phyloP scores from a whole-genome alignment of 2,113 vertebrate species.

The Sterrhoptilus dennistouni region DNA sequence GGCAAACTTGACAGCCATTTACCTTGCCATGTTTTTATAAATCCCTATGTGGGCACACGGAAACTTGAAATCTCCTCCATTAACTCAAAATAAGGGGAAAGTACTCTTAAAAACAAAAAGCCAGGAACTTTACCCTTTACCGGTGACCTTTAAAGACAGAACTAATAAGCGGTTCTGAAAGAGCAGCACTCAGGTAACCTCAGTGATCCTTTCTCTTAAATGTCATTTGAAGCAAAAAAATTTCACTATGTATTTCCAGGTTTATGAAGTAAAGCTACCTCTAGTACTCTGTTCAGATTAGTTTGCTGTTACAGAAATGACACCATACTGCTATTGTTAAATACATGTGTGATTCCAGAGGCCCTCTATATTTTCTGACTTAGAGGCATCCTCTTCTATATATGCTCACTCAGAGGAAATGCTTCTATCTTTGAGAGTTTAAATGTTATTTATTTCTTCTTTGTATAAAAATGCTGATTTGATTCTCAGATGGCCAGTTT shows the following conservation, averaged over 20 bases:
- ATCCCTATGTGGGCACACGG: not conserved
- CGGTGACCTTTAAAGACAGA: constrained; percentile 72
- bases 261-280: not conserved
- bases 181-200: constrained; percentile 28
- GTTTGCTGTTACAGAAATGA: not conserved
- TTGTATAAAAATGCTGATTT: not conserved
- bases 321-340: not conserved
- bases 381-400: not conserved
- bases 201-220: constrained; percentile 39
- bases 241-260: not conserved
- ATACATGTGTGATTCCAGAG: not conserved
- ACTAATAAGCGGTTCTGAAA: constrained; percentile 49
- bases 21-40: not conserved
- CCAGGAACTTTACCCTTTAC: constrained; percentile 60
- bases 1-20: not conserved
- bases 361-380: not conserved
- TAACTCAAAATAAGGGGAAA: constrained; percentile 49
- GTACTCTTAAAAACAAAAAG: constrained; percentile 26
- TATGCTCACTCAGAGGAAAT: not conserved
- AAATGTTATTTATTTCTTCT: not conserved
- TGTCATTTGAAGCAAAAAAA: not conserved
- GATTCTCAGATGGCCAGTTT: not conserved
- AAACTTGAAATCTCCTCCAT: constrained; percentile 26
- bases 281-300: not conserved
- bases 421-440: not conserved